phyloP scores from a whole-genome alignment of 2,888 invertebrate species.

The Atethmia centrago region DNA sequence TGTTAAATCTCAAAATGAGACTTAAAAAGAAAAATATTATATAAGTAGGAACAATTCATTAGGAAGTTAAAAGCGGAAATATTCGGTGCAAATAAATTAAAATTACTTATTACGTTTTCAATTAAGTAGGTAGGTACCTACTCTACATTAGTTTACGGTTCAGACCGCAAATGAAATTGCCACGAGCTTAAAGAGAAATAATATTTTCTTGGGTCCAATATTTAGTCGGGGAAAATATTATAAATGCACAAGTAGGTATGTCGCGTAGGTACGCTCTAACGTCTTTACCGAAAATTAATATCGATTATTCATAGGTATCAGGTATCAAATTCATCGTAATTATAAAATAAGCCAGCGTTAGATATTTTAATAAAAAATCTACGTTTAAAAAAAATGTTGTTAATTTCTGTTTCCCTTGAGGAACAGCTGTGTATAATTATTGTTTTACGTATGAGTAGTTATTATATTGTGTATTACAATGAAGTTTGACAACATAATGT shows the following conservation, averaged over 20 bases:
- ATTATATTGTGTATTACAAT: constrained; percentile 3
- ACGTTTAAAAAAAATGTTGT: not conserved
- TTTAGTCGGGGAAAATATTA: not conserved
- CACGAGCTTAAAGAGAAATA: not conserved
- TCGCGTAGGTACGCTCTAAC: too few species aligned
- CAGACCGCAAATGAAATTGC: not conserved
- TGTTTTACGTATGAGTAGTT: not conserved
- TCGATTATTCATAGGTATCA: too few species aligned
- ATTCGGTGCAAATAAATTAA: constrained; percentile 19
- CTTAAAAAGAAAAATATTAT: not conserved
- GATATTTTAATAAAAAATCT: not conserved
- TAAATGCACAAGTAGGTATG: too few species aligned
- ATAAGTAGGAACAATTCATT: not conserved
- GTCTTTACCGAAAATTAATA: not conserved
- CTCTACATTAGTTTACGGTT: not conserved
- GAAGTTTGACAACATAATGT: not conserved
- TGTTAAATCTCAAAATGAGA: not conserved
- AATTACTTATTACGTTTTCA: not conserved
- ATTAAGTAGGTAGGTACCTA: not conserved
- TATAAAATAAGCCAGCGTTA: too few species aligned
- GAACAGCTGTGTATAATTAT: not conserved
- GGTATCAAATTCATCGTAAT: not conserved
- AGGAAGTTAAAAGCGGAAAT: not conserved
- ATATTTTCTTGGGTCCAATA: not conserved
- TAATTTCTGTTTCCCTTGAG: not conserved